A percentile compares a stretch with the other conserved stretches of the same genome.
These are phyloP conservation scores for Tetrapedia diversipes DNA, from an alignment of 2,888 invertebrate genomes.

Conservation along the genomic window DNA sequence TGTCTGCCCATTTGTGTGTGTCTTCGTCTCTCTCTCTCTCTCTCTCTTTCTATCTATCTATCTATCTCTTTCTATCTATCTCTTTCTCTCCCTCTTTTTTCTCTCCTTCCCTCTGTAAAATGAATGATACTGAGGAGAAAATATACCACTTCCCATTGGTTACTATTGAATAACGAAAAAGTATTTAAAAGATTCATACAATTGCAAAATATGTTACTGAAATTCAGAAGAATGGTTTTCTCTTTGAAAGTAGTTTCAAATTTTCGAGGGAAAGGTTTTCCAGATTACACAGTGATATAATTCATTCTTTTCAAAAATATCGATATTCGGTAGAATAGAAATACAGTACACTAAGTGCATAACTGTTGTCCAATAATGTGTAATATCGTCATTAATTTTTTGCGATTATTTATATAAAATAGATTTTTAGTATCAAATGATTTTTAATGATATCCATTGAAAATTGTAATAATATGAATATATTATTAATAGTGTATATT, in stretches of 20 bases:
- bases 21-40: conserved; percentile 12
- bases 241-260: conserved; percentile 14
- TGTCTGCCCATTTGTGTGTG: conserved; percentile 35
- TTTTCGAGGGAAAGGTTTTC: conserved; percentile 32
- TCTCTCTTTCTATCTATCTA: conserved; percentile 10
- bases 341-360: no score
- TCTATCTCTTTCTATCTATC: conserved; percentile 6
- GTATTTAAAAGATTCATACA: conserved; percentile 8
- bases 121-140: conserved; percentile 30
- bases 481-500: neutral
- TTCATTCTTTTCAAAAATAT: neutral
- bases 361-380: neutral
- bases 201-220: conserved; percentile 2
- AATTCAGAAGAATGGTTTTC: conserved; percentile 17
- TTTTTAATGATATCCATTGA: neutral
- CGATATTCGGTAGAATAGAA: no score
- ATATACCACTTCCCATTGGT: conserved; percentile 52
- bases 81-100: conserved; percentile 2
- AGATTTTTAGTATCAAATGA: neutral
- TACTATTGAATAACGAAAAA: conserved; percentile 6
- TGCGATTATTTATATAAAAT: neutral
- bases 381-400: conserved; percentile 1
- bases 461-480: neutral
- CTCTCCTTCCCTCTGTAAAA: conserved; percentile 5
- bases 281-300: conserved; percentile 20